Evolutionary conservation across 2,888 invertebrate genomes (phyloP), one percentile per base, ranked within the genome.

Genomic region (Andrena flavipes): DNA sequence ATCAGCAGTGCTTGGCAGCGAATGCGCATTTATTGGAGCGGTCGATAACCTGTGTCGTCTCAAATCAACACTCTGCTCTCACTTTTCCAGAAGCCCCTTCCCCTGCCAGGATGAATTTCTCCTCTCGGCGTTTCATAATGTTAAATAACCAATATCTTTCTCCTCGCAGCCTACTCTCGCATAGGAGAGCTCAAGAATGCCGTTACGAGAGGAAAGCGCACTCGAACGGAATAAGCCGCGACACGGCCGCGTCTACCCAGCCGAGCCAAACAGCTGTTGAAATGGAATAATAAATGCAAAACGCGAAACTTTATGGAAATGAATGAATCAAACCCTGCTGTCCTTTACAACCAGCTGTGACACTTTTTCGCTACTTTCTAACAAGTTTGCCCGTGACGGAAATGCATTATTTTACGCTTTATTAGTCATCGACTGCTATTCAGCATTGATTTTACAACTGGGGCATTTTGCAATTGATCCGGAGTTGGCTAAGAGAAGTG

Each of bases 31-130:
- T 86, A 82, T 81, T 69, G 65, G 67, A 70, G 77, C 88, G 85
- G 88, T 86, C 88, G 88, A 82, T 78, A 86, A 88, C 88, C 88
- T 64, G 77, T 71, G 49, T 76, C 79, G 79, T 78, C 84, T 73
- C 74, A 73, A 85, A 85, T 82, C 72, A 71, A 60, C 64, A 51
- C 54, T 20, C 60, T 65, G 77, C 88, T 81, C 79, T 83, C 82
- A 80, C 85, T 80, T 84, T 82, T 88, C 69, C 35, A 75, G 71
- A 49, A 48, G 72, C 35, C 26, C n/a, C n/a, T 23, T 63, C 63
- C 60, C n/a, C 74, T 64, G 29, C 23, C 23, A 4, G 35, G 70
- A 79, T 83, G 79, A 85, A 88, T 88, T 84, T 82, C 86, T 83
- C 85, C 64, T 69, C 77, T 56, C 68, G 71, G 7, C 26, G 74